These are phyloP conservation scores for Festucalex cinctus DNA, from an alignment of 2,113 vertebrate species.

Conservation along the genomic window DNA sequence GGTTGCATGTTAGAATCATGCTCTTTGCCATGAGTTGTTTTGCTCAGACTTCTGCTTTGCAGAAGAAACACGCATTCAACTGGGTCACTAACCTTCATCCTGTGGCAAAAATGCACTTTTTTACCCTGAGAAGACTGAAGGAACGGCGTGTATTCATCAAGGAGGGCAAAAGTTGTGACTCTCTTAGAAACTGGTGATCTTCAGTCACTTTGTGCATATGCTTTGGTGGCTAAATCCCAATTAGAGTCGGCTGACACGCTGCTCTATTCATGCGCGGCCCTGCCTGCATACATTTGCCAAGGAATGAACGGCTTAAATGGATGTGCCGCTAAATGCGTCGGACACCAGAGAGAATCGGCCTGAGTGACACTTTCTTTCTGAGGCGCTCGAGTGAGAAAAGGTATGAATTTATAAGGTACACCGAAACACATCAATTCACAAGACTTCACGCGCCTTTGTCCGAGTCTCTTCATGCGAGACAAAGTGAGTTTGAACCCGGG, in stretches of 20 bases:
- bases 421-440: conserved; percentile 97
- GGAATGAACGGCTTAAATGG: conserved; percentile 98
- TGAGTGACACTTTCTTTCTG: conserved; percentile 87
- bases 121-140: conserved; percentile 12
- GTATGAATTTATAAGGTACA: conserved; percentile 99
- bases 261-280: conserved; percentile 88
- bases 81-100: conserved; percentile 61
- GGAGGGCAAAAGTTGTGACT: conserved; percentile 83
- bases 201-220: conserved; percentile 94
- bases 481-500: conserved; percentile 80
- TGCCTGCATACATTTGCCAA: conserved; percentile 99
- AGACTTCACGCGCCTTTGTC: conserved; percentile 90
- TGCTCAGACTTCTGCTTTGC: conserved; percentile 29
- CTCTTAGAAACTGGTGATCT: conserved; percentile 91
- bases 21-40: conserved; percentile 60
- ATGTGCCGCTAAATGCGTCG: conserved; percentile 89
- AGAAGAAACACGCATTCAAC: conserved; percentile 29
- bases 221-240: conserved; percentile 99
- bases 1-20: conserved; percentile 45
- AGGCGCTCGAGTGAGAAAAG: conserved; percentile 87
- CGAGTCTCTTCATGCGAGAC: conserved; percentile 88
- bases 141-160: conserved; percentile 45
- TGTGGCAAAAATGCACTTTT: conserved; percentile 35
- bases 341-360: conserved; percentile 97
- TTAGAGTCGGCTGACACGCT: conserved; percentile 99